Conservation (phyloP, 2,113 vertebrate species). For the Varanus salvator region DNA sequence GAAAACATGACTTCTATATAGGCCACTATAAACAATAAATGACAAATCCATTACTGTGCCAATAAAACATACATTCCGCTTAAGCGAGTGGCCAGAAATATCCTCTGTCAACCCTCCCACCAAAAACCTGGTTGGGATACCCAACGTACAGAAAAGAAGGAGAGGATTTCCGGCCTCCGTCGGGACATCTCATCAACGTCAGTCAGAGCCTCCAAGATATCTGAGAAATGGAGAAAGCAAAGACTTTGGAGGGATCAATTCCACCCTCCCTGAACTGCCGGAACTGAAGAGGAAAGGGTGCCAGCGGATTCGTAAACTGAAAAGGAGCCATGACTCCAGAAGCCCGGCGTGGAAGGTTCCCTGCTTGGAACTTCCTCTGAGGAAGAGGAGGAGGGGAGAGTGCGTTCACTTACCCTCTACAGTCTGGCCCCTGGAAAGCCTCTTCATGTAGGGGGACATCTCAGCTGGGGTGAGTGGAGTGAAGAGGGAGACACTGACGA, state of each 20-base stretch:
- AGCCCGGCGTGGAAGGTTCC: too few relatives aligned
- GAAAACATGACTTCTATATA: too few relatives aligned
- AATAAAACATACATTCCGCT: too few relatives aligned
- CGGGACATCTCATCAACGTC: slow-evolving; percentile 98
- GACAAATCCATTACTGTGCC: too few relatives aligned
- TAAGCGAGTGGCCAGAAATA: too few relatives aligned
- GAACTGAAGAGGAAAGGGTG: not conserved
- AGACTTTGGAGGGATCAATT: not conserved
- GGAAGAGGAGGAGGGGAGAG: not conserved
- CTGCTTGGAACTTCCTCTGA: not conserved
- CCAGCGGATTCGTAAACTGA: too few relatives aligned
- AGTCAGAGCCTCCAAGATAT: slow-evolving; percentile 92
- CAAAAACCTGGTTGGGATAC: not conserved
- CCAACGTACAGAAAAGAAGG: slow-evolving; percentile 92
- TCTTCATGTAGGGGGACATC: slow-evolving; percentile 91
- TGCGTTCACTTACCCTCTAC: slow-evolving; percentile 87
- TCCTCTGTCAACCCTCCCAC: not conserved
- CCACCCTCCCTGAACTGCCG: not conserved
- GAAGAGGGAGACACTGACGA: slow-evolving; percentile 90
- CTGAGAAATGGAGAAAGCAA: slow-evolving; percentile 65
- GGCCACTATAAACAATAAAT: too few relatives aligned
- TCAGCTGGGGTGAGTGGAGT: slow-evolving; percentile 86
- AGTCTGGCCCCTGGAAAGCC: slow-evolving; percentile 89
- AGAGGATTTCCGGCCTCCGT: slow-evolving; percentile 93
- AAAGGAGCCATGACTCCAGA: not conserved